Conservation (phyloP, 1,140 invertebrate species). For the Cyphomyrmex costatus region DNA sequence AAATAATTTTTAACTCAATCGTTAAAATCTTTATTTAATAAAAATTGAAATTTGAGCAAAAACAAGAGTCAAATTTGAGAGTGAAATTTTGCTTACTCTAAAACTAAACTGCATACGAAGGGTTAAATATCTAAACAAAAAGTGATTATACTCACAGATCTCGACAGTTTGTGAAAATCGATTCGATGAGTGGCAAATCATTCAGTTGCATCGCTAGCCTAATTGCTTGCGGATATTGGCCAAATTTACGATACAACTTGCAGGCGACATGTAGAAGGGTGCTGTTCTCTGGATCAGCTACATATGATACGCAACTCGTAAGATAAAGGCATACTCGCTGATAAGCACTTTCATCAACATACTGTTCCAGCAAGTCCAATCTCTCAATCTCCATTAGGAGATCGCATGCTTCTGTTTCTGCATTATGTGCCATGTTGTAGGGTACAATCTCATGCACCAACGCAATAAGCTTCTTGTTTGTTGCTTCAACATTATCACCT, state of each 20-base stretch:
- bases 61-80: too few species aligned
- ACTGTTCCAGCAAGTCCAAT: slow-evolving; percentile 95
- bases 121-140: too few species aligned
- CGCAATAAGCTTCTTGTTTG: slow-evolving; percentile 89
- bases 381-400: slow-evolving; percentile 99
- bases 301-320: slow-evolving; percentile 98
- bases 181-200: slow-evolving; percentile 93
- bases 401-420: slow-evolving; percentile 99
- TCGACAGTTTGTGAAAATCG: slow-evolving; percentile 95
- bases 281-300: slow-evolving; percentile 98
- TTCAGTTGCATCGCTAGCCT: slow-evolving; percentile 98
- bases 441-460: slow-evolving; percentile 96
- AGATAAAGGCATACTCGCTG: slow-evolving; percentile 98
- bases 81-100: too few species aligned
- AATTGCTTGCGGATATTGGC: slow-evolving; percentile 97
- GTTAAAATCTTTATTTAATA: too few species aligned
- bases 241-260: slow-evolving; percentile 96
- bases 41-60: too few species aligned
- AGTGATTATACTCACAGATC: slow-evolving; percentile 91
- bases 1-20: too few species aligned
- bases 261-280: slow-evolving; percentile 95
- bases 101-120: too few species aligned
- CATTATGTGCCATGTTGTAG: slow-evolving; percentile 99
- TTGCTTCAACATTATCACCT: slow-evolving; percentile 89
- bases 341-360: slow-evolving; percentile 97